Evolutionary conservation across 2,113 vertebrate species (phyloP).

Genomic region (Carollia perspicillata): DNA sequence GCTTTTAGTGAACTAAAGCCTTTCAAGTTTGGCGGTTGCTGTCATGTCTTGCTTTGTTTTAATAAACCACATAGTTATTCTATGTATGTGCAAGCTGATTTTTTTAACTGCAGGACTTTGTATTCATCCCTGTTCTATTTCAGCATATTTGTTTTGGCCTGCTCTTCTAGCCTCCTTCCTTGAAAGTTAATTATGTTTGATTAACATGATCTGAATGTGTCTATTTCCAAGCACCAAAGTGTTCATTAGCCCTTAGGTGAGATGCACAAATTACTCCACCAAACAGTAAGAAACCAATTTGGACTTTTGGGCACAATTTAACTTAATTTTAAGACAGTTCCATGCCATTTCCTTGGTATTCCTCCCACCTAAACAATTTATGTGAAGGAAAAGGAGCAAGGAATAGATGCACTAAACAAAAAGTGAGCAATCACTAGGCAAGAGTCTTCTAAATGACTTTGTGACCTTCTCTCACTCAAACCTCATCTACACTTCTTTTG

Average conservation of each 20-base stretch:
- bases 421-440: not conserved
- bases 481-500: not conserved
- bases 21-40: not conserved
- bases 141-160: conserved; percentile 68
- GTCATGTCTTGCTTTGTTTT: conserved; percentile 43
- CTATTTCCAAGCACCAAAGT: conserved; percentile 72
- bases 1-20: not conserved
- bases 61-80: conserved; percentile 44
- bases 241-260: conserved; percentile 72
- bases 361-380: conserved; percentile 44
- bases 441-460: not conserved
- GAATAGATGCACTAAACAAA: conserved; percentile 25
- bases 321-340: conserved; percentile 63
- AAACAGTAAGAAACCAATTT: conserved; percentile 71
- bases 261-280: conserved; percentile 69
- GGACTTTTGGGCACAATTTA: conserved; percentile 64
- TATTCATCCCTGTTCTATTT: conserved; percentile 52
- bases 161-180: conserved; percentile 64
- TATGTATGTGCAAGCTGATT: not conserved
- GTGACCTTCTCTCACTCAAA: not conserved
- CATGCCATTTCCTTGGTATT: conserved; percentile 45
- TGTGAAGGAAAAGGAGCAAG: conserved; percentile 25
- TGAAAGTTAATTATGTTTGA: conserved; percentile 76
- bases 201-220: conserved; percentile 76
- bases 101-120: conserved; percentile 38